phyloP scores from a whole-genome alignment of 2,888 invertebrate genomes.

The Philonicus albiceps region DNA sequence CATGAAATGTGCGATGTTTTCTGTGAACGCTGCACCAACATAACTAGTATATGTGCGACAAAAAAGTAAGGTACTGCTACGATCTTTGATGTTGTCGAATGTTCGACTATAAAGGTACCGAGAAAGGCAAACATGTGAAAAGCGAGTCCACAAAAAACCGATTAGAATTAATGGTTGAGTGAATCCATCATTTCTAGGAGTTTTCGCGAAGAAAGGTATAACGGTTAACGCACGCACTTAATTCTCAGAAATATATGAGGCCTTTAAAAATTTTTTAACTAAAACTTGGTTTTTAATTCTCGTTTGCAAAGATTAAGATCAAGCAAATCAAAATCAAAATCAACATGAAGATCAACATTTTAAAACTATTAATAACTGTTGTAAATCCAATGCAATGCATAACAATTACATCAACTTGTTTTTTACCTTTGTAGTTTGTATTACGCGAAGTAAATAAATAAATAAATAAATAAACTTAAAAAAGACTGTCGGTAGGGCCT shows the following conservation, averaged over 20 bases:
- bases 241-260: not conserved
- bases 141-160: slow-evolving; percentile 7
- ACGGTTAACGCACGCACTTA: not conserved
- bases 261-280: not conserved
- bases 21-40: not conserved
- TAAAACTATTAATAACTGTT: too few relatives aligned
- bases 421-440: too few relatives aligned
- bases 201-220: not conserved
- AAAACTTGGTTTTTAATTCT: not conserved
- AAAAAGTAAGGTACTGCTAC: not conserved
- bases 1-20: not conserved
- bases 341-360: too few relatives aligned
- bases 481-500: too few relatives aligned
- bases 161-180: slow-evolving; percentile 33
- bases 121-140: not conserved
- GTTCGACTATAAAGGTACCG: not conserved
- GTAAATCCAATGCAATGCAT: too few relatives aligned
- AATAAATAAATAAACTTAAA: too few relatives aligned
- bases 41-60: not conserved
- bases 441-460: too few relatives aligned
- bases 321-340: too few relatives aligned
- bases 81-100: not conserved
- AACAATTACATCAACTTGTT: too few relatives aligned
- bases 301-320: too few relatives aligned
- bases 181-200: slow-evolving; percentile 10